Percentiles rank a stretch among this genome's conserved stretches.
Conservation (phyloP, 2,888 invertebrate species). For the Drosophila diplacantha region DNA sequence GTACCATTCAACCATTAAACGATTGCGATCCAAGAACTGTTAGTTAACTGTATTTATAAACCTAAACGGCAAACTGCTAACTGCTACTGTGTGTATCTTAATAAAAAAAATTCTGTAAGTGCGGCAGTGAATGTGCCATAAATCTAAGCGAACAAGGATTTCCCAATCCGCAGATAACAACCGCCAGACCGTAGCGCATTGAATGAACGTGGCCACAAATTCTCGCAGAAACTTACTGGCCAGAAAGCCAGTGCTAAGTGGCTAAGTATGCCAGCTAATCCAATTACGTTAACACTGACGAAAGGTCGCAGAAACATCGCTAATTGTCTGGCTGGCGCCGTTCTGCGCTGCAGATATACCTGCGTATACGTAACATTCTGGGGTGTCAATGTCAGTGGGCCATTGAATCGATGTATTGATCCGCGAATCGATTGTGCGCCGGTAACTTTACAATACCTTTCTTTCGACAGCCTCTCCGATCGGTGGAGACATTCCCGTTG, state of each 20-base stretch:
- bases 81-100: constrained; percentile 74
- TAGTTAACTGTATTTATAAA: constrained; percentile 42
- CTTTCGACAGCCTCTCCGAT: constrained; percentile 8
- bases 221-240: constrained; percentile 14
- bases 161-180: constrained; percentile 24
- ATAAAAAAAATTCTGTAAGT: constrained; percentile 71
- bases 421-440: constrained; percentile 35
- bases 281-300: constrained; percentile 52
- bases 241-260: constrained; percentile 35
- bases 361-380: constrained; percentile 53
- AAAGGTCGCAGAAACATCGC: constrained; percentile 57
- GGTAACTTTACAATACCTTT: constrained; percentile 15
- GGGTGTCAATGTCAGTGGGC: constrained; percentile 58
- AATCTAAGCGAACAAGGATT: constrained; percentile 28
- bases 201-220: constrained; percentile 59
- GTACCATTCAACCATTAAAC: constrained; percentile 58
- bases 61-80: constrained; percentile 44
- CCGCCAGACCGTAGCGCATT: constrained; percentile 52
- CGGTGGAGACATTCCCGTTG: constrained; percentile 18
- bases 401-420: constrained; percentile 34
- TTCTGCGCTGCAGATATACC: constrained; percentile 18
- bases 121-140: constrained; percentile 43
- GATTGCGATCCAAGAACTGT: constrained; percentile 48
- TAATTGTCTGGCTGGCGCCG: constrained; percentile 54
- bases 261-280: constrained; percentile 47